phyloP scores from a whole-genome alignment of 2,888 invertebrate genomes.

The Agrochola macilenta region DNA sequence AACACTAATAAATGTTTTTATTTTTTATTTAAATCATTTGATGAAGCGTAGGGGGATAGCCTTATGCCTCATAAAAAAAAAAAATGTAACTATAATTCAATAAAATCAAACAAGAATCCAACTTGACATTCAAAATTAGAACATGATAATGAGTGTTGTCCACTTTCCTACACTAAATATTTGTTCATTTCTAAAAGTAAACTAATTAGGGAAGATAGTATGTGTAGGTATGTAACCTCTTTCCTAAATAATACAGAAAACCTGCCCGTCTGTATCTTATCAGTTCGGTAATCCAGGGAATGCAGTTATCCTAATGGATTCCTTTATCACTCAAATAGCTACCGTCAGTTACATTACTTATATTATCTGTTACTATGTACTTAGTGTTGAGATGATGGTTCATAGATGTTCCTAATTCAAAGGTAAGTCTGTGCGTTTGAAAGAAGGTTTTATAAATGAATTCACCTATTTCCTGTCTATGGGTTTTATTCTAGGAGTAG shows the following conservation, averaged over 20 bases:
- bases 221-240: slow-evolving; percentile 9
- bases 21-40: no score
- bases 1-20: background rate
- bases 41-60: no score
- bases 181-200: slow-evolving; percentile 32
- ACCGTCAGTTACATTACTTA: slow-evolving; percentile 23
- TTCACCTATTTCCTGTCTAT: background rate
- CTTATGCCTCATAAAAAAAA: no score
- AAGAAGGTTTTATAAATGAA: background rate
- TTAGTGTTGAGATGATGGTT: background rate
- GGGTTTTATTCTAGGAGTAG: background rate
- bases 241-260: slow-evolving; percentile 22
- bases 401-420: background rate
- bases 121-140: slow-evolving; percentile 32
- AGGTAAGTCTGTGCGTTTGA: background rate
- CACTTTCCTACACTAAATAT: slow-evolving; percentile 12
- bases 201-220: slow-evolving; percentile 29
- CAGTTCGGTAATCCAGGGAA: slow-evolving; percentile 54
- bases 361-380: slow-evolving; percentile 36
- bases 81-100: background rate
- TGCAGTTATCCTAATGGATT: slow-evolving; percentile 56
- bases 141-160: background rate
- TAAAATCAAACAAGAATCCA: background rate
- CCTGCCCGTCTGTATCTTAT: slow-evolving; percentile 42
- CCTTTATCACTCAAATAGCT: slow-evolving; percentile 50